Conservation (phyloP, 2,888 invertebrate species). For the Trachelus troglodyta region DNA sequence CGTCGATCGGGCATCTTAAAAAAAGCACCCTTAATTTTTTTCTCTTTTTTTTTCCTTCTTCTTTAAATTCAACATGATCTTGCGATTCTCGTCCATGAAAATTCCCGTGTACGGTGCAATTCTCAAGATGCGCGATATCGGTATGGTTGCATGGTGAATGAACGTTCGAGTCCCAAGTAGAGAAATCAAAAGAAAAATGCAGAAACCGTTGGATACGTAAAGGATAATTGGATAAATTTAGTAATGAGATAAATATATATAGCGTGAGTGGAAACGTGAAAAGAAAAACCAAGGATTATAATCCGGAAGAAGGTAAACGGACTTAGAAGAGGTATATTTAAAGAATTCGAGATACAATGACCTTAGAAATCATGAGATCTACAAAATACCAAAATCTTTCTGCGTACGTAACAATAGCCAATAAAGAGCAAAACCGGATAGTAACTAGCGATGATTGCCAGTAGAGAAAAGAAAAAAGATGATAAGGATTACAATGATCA, state of each 20-base stretch:
- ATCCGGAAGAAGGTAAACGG: neutral
- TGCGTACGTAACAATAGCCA: neutral
- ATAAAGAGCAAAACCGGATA: neutral
- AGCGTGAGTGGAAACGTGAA: neutral
- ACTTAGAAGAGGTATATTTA: neutral
- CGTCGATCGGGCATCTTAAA: slow-evolving; percentile 2
- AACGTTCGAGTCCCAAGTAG: slow-evolving; percentile 1
- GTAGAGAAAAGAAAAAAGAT: neutral
- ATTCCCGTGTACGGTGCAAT: neutral
- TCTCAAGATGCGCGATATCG: slow-evolving; percentile 6
- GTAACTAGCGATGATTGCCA: neutral
- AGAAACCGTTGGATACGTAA: neutral
- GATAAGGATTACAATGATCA: neutral
- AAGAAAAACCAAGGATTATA: neutral
- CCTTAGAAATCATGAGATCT: neutral
- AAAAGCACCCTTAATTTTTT: neutral
- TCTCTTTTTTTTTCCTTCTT: neutral
- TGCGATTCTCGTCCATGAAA: neutral
- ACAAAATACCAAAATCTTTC: neutral
- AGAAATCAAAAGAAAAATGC: neutral
- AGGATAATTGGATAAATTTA: neutral
- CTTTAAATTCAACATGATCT: neutral
- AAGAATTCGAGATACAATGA: neutral
- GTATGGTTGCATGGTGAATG: slow-evolving; percentile 6
- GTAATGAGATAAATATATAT: neutral